Base-by-base conservation (phyloP, 2,113 vertebrate genomes). In the Bombycilla garrulus region DNA sequence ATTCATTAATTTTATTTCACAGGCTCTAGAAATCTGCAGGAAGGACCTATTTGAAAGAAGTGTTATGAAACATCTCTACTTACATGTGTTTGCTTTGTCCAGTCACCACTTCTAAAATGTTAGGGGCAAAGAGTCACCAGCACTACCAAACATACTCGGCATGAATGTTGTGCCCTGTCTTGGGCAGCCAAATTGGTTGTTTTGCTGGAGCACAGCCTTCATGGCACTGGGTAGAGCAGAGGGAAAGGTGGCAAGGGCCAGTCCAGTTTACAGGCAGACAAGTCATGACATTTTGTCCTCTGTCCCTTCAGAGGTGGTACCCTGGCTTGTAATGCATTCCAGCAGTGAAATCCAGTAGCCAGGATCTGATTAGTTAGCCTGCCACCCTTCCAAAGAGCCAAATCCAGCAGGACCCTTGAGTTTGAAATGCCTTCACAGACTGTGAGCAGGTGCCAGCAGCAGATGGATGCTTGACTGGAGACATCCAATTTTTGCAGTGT, bases 1-100 rank as follows among this genome's bases (percentile, higher is more conserved):
- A 67, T 2, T 93, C 15, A 56, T 94, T 92, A 88, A 90, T 86
- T 95, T 73, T 78, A 38, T 95, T 94, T 76, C 60, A 48, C 18
- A 51, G 71, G 62, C 51, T 95, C 78, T 67, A 89, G 86, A 86
- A 95, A 86, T 40, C 86, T 78, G 60, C 65, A 67, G 86, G 53
- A 94, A 83, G 15, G 36, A 62, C n/a, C 29, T 19, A 0, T 70
- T 92, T 73, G 60, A 71, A 51, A 66, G 47, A 69, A 69, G 29
- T 3, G 0, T 81, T 93, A 76, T 11, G 21, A 91, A 94, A 81
- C 22, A 2, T 60, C 20, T 73, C 47, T 80, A 2, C 21, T 62
- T 72, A 20, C 9, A 25, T 25, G 9, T 60, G 64, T 40, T 82
- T 77, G 23, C 33, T 74, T 86, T 78, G 66, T 71, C 35, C 50